These are phyloP conservation scores for Acropora tenuis DNA, from an alignment of 64 coral and sea anemone genomes.

Conservation along the genomic window DNA sequence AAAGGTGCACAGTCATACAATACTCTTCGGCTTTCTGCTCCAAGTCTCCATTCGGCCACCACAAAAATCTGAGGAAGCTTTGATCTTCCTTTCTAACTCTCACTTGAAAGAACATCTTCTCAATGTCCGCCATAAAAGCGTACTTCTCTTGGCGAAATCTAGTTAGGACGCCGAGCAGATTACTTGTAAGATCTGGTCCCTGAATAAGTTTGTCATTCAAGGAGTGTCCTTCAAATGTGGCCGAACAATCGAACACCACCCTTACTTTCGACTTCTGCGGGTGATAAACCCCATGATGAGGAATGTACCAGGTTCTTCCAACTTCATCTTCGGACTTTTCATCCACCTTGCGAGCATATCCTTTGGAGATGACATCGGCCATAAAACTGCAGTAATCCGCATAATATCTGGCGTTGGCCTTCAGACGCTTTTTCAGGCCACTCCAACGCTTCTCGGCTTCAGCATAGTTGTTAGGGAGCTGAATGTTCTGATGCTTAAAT, in stretches of 20 bases:
- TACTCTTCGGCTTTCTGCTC: no score
- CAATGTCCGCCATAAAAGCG: no score
- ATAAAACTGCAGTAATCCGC: slow-evolving; percentile 53
- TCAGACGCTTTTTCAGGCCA: slow-evolving; percentile 58
- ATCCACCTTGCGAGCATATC: slow-evolving; percentile 45
- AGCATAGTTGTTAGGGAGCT: slow-evolving; percentile 50
- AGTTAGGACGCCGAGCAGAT: slow-evolving; percentile 46
- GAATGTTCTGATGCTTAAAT: slow-evolving; percentile 62
- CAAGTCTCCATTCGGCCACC: no score
- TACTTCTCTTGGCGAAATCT: slow-evolving; percentile 45
- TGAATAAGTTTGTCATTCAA: slow-evolving; percentile 77
- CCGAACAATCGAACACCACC: no score
- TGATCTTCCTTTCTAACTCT: no score
- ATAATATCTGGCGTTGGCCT: slow-evolving; percentile 41
- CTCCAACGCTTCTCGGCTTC: slow-evolving; percentile 67
- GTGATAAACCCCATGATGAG: no score
- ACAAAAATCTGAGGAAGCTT: no score
- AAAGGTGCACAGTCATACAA: no score
- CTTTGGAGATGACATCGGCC: slow-evolving; percentile 61
- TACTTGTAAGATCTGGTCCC: slow-evolving; percentile 54
- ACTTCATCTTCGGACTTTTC: no score
- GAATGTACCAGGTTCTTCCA: no score
- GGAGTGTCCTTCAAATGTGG: slow-evolving; percentile 25
- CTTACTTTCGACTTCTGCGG: no score
- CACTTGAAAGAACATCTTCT: no score